Conservation (phyloP, 2,888 invertebrate genomes). For the Macaria liturata region DNA sequence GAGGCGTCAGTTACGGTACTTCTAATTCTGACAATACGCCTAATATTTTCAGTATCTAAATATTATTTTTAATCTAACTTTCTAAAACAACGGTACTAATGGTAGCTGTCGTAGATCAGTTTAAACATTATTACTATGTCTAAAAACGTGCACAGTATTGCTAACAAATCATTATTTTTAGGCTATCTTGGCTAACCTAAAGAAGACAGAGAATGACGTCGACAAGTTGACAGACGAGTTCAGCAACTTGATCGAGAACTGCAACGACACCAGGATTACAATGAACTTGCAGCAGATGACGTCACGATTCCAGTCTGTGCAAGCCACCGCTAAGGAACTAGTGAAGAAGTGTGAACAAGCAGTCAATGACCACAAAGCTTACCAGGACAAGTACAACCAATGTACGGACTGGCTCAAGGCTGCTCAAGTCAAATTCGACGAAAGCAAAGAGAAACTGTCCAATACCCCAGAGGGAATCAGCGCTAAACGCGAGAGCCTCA, state of each 20-base stretch:
- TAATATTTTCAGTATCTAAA: constrained; percentile 22
- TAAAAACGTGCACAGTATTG: background rate
- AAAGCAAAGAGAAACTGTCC: constrained; percentile 85
- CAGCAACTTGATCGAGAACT: constrained; percentile 92
- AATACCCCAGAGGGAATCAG: constrained; percentile 87
- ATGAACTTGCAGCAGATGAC: constrained; percentile 95
- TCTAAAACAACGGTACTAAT: constrained; percentile 60
- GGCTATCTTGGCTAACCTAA: constrained; percentile 89
- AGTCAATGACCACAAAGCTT: constrained; percentile 90
- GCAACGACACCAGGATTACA: constrained; percentile 93
- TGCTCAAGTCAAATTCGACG: constrained; percentile 88
- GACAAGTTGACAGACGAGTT: constrained; percentile 94
- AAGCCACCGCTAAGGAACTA: constrained; percentile 94
- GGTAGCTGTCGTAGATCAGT: constrained; percentile 75
- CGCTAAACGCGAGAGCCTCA: constrained; percentile 87
- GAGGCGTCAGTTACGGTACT: constrained; percentile 50
- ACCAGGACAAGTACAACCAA: constrained; percentile 92
- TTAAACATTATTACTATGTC: constrained; percentile 45
- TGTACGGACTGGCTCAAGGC: constrained; percentile 91
- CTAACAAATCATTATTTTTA: constrained; percentile 59
- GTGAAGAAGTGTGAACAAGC: constrained; percentile 96
- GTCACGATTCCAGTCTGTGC: constrained; percentile 94
- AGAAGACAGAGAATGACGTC: constrained; percentile 93
- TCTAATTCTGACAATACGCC: constrained; percentile 43
- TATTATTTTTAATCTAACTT: constrained; percentile 28